Base-by-base conservation (phyloP, 2,888 invertebrate species). In the Syrphus vitripennis region DNA sequence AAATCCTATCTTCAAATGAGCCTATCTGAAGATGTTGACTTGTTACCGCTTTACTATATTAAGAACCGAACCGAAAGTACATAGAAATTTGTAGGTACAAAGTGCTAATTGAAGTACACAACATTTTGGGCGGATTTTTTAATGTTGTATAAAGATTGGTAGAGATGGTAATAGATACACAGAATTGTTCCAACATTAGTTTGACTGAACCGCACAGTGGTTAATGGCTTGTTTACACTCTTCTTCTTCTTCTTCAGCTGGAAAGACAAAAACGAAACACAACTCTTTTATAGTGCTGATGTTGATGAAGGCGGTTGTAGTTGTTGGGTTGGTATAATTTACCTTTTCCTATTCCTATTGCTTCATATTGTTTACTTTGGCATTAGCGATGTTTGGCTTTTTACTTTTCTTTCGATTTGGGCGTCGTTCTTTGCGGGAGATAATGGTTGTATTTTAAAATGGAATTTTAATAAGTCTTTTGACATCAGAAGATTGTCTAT, bases 311-410 rank as follows among this genome's bases (percentile, higher is more conserved):
- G 70, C 14, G 19, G 40, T 4, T 21, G 53, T 10, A 48, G 14
- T 24, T 37, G 19, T 24, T 6, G 7, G 12, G n/a, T 26, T 26
- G 14, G 24, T n/a, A 14, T 53, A 5, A 5, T 29, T 3, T 55
- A n/a, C 26, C 29, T 16, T n/a, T 7, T 7, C 42, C n/a, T 16
- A 9, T n/a, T 7, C 7, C 4, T 29, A 29, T 9, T 31, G 3
- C n/a, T n/a, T n/a, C n/a, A n/a, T 40, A 40, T 65, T 83, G 75
- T 86, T 86, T 86, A 69, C 69, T 34, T 12, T 63, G 65, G 69
- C 77, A 86, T 86, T 86, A 86, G 78, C 70, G 70, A 74, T 86
- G 82, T 86, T 86, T 86, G 77, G 10, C 76, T 80, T 81, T 76
- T 76, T 72, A 75, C 59, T 80, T 76, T 81, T 69, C 67, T 48